Base-by-base conservation (phyloP, 64 coral and sea anemone species). In the Pocillopora verrucosa region DNA sequence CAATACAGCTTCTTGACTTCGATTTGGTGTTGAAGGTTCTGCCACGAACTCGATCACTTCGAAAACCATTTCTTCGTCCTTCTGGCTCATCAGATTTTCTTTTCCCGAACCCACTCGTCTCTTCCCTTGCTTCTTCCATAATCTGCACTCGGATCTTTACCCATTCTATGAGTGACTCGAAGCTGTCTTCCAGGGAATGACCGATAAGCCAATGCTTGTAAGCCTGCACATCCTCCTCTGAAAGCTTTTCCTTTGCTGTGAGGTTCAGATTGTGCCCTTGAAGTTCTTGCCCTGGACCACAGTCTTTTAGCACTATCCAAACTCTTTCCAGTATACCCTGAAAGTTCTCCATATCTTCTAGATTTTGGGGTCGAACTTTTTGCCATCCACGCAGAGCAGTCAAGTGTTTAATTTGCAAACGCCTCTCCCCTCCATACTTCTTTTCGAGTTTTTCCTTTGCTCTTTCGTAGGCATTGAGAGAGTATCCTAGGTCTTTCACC, bases 321-420 rank as follows among this genome's bases (percentile, higher is more conserved):
- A 93, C 86, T 62, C 78, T 60, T n/a, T 82, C 92, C 16, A 93
- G 86, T 11, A 93, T 10, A 17, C 35, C 86, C 41, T 76, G 63
- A 77, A 89, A 93, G 11, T 89, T 73, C 73, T 89, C 92, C 80
- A 93, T 88, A 36, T 89, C 78, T 24, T 89, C 92, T 56, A 93
- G 56, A 25, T 84, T 83, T 68, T 76, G 24, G 20, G 87, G 80
- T 72, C 61, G 15, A 17, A 89, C 64, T 73, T 89, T 89, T 36
- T 60, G 78, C 86, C 92, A 93, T 41, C 60, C 35, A 57, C 79
- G 78, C 20, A 93, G 79, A 34, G 79, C 76, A 24, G 92, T 89
- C 24, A 93, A 20, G 57, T 93, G 86, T 83, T 80, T 88, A 78
- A 93, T 70, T 60, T 89, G 86, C 3, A 89, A 73, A 67, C 72